Percentiles rank a stretch among this genome's conserved stretches.
phyloP scores from a whole-genome alignment of 2,113 vertebrate species.

The Heterochromis multidens region DNA sequence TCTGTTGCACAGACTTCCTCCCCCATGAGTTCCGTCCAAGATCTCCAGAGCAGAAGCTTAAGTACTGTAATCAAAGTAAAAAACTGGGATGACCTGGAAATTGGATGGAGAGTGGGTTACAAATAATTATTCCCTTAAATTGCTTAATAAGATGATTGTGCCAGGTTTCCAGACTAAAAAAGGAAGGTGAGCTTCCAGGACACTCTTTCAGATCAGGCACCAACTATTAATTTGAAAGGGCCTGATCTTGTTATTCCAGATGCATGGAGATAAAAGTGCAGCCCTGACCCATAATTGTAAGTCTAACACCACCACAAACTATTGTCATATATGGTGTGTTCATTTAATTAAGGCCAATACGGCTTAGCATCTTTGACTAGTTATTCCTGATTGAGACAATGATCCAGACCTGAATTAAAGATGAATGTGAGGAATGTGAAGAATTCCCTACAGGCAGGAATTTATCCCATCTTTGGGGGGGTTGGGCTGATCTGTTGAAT shows the following conservation, averaged over 20 bases:
- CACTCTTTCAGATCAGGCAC: neutral
- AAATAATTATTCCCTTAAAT: neutral
- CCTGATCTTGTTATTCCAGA: conserved; percentile 34
- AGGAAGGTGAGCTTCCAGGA: neutral
- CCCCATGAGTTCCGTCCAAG: neutral
- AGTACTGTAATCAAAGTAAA: neutral
- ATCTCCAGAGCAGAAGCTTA: neutral
- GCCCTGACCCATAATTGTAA: neutral
- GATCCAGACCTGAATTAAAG: conserved; percentile 42
- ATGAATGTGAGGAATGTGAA: conserved; percentile 63
- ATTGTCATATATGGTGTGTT: neutral
- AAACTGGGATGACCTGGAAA: neutral
- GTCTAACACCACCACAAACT: neutral
- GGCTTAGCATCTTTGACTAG: neutral
- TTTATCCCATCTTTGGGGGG: neutral
- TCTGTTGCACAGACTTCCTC: conserved; percentile 29
- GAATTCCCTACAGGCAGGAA: conserved; percentile 44
- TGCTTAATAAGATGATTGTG: neutral
- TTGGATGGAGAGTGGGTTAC: neutral
- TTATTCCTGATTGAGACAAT: conserved; percentile 20
- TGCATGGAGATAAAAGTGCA: conserved; percentile 22
- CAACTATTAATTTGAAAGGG: neutral
- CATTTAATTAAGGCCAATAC: neutral
- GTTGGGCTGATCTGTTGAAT: neutral
- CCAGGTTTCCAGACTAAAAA: neutral